Percentiles rank a stretch among this genome's conserved stretches.
phyloP scores from a whole-genome alignment of 1,140 invertebrate species.

The Epicauta chinensis region DNA sequence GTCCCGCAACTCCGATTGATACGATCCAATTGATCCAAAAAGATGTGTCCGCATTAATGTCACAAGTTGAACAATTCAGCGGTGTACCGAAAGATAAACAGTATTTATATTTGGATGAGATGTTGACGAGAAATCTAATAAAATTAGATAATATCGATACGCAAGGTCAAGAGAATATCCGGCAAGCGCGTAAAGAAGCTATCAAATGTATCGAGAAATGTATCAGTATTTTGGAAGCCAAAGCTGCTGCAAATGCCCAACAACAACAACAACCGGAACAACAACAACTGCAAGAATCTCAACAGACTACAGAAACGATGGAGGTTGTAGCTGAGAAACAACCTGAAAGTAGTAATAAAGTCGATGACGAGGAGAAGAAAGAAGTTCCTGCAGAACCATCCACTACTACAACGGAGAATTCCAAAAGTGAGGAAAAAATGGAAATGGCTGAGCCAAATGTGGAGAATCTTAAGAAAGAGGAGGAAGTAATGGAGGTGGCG shows the following conservation, averaged over 20 bases:
- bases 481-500: not conserved
- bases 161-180: slow-evolving; percentile 81
- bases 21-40: slow-evolving; percentile 73
- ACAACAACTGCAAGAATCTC: not conserved
- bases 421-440: slow-evolving; percentile 11
- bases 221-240: slow-evolving; percentile 74
- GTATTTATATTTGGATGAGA: slow-evolving; percentile 87
- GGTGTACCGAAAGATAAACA: slow-evolving; percentile 73
- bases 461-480: not conserved
- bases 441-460: slow-evolving; percentile 6
- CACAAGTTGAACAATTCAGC: slow-evolving; percentile 68
- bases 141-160: slow-evolving; percentile 89
- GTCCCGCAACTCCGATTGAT: slow-evolving; percentile 59
- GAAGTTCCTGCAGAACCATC: slow-evolving; percentile 9
- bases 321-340: slow-evolving; percentile 7
- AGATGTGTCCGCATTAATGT: slow-evolving; percentile 71
- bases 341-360: not conserved
- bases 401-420: slow-evolving; percentile 3
- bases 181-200: slow-evolving; percentile 76
- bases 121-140: slow-evolving; percentile 86
- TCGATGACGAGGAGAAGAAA: not conserved
- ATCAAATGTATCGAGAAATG: slow-evolving; percentile 83
- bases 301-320: slow-evolving; percentile 8
- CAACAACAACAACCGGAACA: not conserved
- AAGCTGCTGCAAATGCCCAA: slow-evolving; percentile 50